A percentile compares a stretch with the other conserved stretches of the same genome.
phyloP scores from a whole-genome alignment of 2,888 invertebrate genomes.

The Listrodromus nycthemerus region DNA sequence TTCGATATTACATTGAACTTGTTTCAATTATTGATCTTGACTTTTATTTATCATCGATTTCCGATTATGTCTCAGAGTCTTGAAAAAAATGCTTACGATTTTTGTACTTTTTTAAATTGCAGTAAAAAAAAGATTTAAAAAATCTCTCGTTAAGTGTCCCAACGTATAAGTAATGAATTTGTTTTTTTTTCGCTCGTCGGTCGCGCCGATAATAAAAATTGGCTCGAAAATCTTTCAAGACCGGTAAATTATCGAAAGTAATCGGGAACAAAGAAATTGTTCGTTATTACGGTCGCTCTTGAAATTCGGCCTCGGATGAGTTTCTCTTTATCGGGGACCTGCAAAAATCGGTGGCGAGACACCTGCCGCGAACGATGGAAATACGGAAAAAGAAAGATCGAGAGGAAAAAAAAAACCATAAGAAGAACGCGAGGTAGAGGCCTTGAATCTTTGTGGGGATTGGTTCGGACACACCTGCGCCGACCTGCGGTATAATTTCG shows the following conservation, averaged over 20 bases:
- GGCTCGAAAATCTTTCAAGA: background rate
- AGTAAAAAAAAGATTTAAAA: background rate
- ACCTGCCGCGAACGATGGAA: slow-evolving; percentile 33
- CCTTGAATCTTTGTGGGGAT: slow-evolving; percentile 46
- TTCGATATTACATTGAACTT: background rate
- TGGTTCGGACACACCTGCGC: slow-evolving; percentile 46
- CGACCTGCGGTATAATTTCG: slow-evolving; percentile 51
- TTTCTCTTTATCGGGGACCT: slow-evolving; percentile 17
- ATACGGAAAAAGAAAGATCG: slow-evolving; percentile 5
- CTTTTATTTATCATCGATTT: too few species aligned
- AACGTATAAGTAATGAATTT: background rate
- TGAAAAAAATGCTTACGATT: background rate
- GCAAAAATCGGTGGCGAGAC: slow-evolving; percentile 22
- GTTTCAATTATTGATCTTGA: too few species aligned
- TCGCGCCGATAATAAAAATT: background rate
- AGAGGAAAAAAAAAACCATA: background rate
- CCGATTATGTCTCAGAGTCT: background rate
- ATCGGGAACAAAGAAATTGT: slow-evolving; percentile 19
- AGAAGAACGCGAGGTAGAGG: background rate
- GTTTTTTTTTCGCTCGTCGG: background rate
- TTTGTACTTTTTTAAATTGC: background rate
- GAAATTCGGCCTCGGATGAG: slow-evolving; percentile 8
- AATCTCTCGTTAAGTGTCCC: background rate
- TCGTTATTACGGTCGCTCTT: slow-evolving; percentile 2
- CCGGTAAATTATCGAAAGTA: background rate